Base-by-base conservation (phyloP, 2,888 invertebrate species). In the Nomada lathburiana region DNA sequence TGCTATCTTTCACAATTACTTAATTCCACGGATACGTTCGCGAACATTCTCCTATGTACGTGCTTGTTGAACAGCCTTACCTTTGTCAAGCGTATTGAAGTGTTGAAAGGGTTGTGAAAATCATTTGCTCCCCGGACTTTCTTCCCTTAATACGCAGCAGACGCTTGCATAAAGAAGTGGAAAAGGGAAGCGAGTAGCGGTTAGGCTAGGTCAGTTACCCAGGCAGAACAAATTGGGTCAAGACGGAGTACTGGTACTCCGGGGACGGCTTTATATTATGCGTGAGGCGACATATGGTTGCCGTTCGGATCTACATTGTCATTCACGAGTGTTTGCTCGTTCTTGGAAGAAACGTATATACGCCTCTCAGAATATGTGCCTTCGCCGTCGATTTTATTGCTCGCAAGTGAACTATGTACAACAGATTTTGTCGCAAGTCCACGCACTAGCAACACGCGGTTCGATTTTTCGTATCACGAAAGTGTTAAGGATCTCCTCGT, bases 141-240 rank as follows among this genome's bases (percentile, higher is more conserved):
- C 47, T 47, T 47, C 13, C 47, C 10, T 20, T 18, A 26, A 26
- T 13, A 10, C 18, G 23, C 18, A 60, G 20, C 29, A 60, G 29
- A 52, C 44, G 52, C 23, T 53, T 11, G n/a, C 13, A n/a, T 23
- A 50, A 64, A 52, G 5, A 20, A 65, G n/a, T 26, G n/a, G 67
- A n/a, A 68, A 75, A 63, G 70, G 23, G 69, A 60, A 67, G 55
- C n/a, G 47, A 63, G 64, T 29, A n/a, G 53, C 47, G 53, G 80
- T 82, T 86, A 62, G 71, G 86, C 62, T 76, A 88, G 90, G 89
- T 90, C 88, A 88, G 88, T 87, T 85, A 68, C 75, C 81, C 76
- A 77, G 83, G 84, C 86, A 86, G 86, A 86, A 88, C 83, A 85
- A 90, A 90, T 89, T 88, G 82, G 86, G 86, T 89, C 87, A 84